A percentile compares a stretch with the other conserved stretches of the same genome.
phyloP scores from a whole-genome alignment of 2,113 vertebrate species.

The Onychostruthus taczanowskii region DNA sequence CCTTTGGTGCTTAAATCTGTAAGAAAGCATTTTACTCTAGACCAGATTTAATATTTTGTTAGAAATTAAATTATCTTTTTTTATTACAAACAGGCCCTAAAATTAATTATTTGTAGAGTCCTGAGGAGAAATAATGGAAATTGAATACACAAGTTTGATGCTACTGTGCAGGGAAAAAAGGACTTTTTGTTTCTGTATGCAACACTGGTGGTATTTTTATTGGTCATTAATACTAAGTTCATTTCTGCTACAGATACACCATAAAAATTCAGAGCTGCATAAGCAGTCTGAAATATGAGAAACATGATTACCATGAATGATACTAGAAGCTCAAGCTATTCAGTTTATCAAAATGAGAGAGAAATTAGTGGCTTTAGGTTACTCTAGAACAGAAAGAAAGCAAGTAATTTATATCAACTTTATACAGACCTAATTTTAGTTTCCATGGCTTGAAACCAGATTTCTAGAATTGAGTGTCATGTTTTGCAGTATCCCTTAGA shows the following conservation, averaged over 20 bases:
- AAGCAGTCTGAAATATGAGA: neutral
- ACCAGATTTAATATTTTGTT: neutral
- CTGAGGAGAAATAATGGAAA: constrained; percentile 15
- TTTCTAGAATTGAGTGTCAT: neutral
- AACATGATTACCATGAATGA: neutral
- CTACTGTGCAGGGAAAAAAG: neutral
- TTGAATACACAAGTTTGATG: neutral
- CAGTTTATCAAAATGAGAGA: neutral
- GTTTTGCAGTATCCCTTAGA: neutral
- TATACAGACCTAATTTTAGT: neutral
- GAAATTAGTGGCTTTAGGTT: neutral
- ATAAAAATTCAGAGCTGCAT: neutral
- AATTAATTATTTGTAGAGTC: constrained; percentile 14
- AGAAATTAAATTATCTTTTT: neutral
- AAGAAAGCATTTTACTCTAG: neutral
- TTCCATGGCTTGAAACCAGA: neutral
- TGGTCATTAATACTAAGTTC: neutral
- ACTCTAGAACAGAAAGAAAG: neutral
- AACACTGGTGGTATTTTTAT: neutral
- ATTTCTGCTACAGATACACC: neutral
- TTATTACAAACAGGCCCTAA: neutral
- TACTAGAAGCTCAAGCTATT: neutral
- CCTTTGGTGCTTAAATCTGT: neutral
- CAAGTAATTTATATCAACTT: neutral
- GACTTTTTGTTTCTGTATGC: neutral